phyloP scores from a whole-genome alignment of 2,113 vertebrate species.

The Equus quagga region DNA sequence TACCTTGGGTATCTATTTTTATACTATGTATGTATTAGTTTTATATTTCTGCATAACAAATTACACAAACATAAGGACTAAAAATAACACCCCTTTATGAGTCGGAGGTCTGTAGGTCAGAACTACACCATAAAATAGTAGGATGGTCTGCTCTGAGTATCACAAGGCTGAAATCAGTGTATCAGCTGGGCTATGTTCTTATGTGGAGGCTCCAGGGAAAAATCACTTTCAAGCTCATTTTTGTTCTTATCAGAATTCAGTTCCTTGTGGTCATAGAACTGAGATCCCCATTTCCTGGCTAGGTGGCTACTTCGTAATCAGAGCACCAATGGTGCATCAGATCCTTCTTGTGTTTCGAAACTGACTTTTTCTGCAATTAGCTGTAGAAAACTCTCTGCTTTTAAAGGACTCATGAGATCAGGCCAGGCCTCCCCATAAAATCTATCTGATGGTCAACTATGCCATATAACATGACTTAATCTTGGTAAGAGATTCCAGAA shows the following conservation, averaged over 20 bases:
- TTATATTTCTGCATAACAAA: neutral
- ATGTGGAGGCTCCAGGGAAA: neutral
- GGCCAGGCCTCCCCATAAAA: neutral
- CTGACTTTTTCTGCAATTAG: neutral
- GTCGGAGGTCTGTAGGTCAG: neutral
- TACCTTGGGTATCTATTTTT: neutral
- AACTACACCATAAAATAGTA: neutral
- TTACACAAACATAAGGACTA: neutral
- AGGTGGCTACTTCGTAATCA: neutral
- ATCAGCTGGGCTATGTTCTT: neutral
- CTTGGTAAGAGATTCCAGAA: too few relatives aligned
- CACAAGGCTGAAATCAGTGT: neutral
- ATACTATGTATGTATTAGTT: neutral
- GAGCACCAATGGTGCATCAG: neutral
- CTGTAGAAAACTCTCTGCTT: neutral
- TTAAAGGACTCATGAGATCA: neutral
- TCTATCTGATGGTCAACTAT: neutral
- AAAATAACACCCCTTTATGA: neutral
- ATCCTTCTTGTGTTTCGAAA: neutral
- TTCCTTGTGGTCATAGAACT: neutral
- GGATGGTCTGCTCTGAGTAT: neutral
- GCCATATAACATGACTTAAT: neutral
- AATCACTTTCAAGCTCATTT: neutral
- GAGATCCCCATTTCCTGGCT: neutral
- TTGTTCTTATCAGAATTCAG: neutral